phyloP scores from a whole-genome alignment of 2,888 invertebrate species.

The Drosophila hamatofila region DNA sequence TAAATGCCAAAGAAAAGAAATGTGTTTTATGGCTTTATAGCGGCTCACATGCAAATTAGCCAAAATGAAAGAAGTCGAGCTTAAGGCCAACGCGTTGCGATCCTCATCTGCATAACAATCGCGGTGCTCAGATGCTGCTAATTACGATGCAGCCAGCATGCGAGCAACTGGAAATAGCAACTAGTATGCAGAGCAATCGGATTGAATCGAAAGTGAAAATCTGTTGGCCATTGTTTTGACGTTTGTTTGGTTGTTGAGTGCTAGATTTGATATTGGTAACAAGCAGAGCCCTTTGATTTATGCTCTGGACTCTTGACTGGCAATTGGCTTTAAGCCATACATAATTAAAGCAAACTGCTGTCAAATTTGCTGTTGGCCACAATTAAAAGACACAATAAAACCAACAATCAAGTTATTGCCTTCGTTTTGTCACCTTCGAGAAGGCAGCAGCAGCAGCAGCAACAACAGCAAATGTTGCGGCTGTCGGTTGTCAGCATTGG shows the following conservation, averaged over 20 bases:
- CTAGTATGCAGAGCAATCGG: slow-evolving; percentile 37
- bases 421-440: slow-evolving; percentile 74
- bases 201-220: slow-evolving; percentile 67
- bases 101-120: slow-evolving; percentile 59
- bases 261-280: slow-evolving; percentile 10
- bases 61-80: slow-evolving; percentile 29
- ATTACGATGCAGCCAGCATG: slow-evolving; percentile 59
- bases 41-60: slow-evolving; percentile 72
- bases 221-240: slow-evolving; percentile 33
- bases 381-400: slow-evolving; percentile 21
- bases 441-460: slow-evolving; percentile 42
- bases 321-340: slow-evolving; percentile 44
- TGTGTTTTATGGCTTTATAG: slow-evolving; percentile 70
- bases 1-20: slow-evolving; percentile 67
- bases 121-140: slow-evolving; percentile 63
- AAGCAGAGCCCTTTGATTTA: slow-evolving; percentile 35
- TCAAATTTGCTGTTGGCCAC: slow-evolving; percentile 38
- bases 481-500: slow-evolving; percentile 48
- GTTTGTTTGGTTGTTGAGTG: background rate
- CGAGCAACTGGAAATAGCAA: background rate
- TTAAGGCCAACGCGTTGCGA: slow-evolving; percentile 39
- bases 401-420: slow-evolving; percentile 42
- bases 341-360: slow-evolving; percentile 64
- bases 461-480: slow-evolving; percentile 23
- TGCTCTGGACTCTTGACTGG: background rate